These are phyloP conservation scores for Clistopyga incitator DNA, from an alignment of 2,888 invertebrate species.

Conservation along the genomic window DNA sequence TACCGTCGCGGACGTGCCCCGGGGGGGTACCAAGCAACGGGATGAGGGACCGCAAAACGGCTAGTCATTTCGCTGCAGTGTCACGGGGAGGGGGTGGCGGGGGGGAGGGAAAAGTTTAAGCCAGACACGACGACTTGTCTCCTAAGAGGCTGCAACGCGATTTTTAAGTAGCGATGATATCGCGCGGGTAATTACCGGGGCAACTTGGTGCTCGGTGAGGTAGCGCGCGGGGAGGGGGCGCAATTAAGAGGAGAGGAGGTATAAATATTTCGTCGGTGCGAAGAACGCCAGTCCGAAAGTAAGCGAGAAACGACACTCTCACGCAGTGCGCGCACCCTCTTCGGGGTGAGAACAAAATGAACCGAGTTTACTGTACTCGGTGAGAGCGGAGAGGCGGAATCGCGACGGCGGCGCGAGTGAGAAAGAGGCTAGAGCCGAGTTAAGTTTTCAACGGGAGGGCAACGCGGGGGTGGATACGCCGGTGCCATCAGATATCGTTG, in stretches of 20 bases:
- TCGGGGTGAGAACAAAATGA: constrained; percentile 38
- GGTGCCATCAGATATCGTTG: constrained; percentile 78
- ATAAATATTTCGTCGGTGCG: constrained; percentile 76
- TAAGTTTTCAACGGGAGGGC: constrained; percentile 77
- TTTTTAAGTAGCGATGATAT: constrained; percentile 72
- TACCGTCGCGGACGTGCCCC: background rate
- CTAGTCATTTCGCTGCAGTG: constrained; percentile 19
- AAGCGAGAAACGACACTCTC: constrained; percentile 62
- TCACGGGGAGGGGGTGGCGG: constrained; percentile 27
- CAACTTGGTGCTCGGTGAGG: constrained; percentile 74
- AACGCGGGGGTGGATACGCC: constrained; percentile 67
- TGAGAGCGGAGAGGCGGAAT: constrained; percentile 41
- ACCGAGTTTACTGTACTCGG: constrained; percentile 50
- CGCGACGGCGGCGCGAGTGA: constrained; percentile 28
- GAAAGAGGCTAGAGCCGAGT: constrained; percentile 73
- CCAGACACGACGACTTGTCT: constrained; percentile 68
- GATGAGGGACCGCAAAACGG: constrained; percentile 10
- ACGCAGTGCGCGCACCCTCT: constrained; percentile 12
- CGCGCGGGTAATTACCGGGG: constrained; percentile 78
- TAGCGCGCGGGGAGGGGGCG: constrained; percentile 68
- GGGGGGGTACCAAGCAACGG: background rate
- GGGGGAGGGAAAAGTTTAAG: constrained; percentile 65
- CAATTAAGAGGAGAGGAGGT: constrained; percentile 79
- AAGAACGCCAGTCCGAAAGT: constrained; percentile 42
- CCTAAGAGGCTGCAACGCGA: constrained; percentile 68